Evolutionary conservation across 2,113 vertebrate species (phyloP).

Genomic region (Hirundichthys speculiger): DNA sequence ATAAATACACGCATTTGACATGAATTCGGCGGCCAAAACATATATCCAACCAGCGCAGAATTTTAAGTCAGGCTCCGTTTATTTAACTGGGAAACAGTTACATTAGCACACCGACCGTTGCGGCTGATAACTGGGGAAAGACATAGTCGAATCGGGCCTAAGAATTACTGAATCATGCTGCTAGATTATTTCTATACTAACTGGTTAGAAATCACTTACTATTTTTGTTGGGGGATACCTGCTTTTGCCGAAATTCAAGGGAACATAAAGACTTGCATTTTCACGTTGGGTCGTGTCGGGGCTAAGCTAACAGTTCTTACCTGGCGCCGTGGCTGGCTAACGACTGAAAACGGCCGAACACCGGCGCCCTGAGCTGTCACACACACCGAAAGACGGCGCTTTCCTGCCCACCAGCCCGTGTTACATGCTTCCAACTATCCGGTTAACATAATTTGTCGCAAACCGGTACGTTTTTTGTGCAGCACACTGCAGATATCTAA

Average conservation of each 20-base stretch:
- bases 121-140: conserved; percentile 20
- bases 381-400: conserved; percentile 19
- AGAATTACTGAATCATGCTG: conserved; percentile 40
- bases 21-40: conserved; percentile 8
- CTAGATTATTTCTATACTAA: neutral
- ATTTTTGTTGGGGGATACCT: too few relatives aligned
- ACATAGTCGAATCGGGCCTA: conserved; percentile 42
- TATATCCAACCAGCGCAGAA: neutral
- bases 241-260: neutral
- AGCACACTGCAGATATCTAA: conserved; percentile 12
- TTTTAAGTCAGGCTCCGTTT: neutral
- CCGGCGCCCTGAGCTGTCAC: conserved; percentile 60
- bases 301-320: conserved; percentile 68
- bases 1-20: rapidly evolving
- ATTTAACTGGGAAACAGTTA: neutral
- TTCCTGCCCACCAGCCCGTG: conserved; percentile 38
- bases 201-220: too few relatives aligned
- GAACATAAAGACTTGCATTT: neutral
- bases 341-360: conserved; percentile 45
- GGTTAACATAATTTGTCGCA: neutral
- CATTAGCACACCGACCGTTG: conserved; percentile 13
- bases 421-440: conserved; percentile 3
- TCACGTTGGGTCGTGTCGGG: conserved; percentile 12
- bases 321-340: conserved; percentile 48
- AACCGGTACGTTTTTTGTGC: neutral